These are phyloP conservation scores for Electrophaes corylata DNA, from an alignment of 2,888 invertebrate species.

Conservation along the genomic window DNA sequence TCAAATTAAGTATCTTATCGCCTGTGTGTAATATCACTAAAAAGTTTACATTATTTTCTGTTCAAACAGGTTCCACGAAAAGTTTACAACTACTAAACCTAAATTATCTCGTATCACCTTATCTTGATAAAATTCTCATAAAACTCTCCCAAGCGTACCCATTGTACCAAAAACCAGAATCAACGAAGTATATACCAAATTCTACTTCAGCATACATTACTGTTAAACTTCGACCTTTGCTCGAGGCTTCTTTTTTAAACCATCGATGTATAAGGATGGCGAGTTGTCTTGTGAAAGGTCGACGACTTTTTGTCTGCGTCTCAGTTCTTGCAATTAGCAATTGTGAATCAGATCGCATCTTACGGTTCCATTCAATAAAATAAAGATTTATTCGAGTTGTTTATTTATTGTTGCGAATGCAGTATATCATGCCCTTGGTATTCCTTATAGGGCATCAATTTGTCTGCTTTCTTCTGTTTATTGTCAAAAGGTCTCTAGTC, in stretches of 20 bases:
- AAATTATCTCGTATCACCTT: constrained; percentile 13
- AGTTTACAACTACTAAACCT: constrained; percentile 6
- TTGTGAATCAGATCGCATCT: constrained; percentile 22
- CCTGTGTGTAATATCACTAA: not conserved
- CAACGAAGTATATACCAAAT: constrained; percentile 7
- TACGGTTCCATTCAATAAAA: constrained; percentile 22
- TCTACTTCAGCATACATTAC: not conserved
- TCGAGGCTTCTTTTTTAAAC: not conserved
- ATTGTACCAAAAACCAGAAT: constrained; percentile 14
- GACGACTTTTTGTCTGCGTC: constrained; percentile 19
- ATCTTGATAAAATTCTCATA: constrained; percentile 26
- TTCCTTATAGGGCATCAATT: constrained; percentile 4
- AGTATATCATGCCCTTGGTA: not conserved
- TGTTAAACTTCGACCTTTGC: not conserved
- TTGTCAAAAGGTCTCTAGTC: too few species aligned
- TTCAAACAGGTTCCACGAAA: constrained; percentile 6
- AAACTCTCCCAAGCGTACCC: constrained; percentile 12
- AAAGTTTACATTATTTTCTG: not conserved
- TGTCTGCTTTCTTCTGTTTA: constrained; percentile 3
- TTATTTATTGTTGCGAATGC: constrained; percentile 8
- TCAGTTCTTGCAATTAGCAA: constrained; percentile 15
- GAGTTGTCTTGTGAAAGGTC: constrained; percentile 8
- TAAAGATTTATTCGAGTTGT: constrained; percentile 18
- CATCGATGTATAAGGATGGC: constrained; percentile 6
- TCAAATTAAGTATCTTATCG: not conserved